Base-by-base conservation (phyloP, 2,888 invertebrate genomes). In the Homarus gammarus region DNA sequence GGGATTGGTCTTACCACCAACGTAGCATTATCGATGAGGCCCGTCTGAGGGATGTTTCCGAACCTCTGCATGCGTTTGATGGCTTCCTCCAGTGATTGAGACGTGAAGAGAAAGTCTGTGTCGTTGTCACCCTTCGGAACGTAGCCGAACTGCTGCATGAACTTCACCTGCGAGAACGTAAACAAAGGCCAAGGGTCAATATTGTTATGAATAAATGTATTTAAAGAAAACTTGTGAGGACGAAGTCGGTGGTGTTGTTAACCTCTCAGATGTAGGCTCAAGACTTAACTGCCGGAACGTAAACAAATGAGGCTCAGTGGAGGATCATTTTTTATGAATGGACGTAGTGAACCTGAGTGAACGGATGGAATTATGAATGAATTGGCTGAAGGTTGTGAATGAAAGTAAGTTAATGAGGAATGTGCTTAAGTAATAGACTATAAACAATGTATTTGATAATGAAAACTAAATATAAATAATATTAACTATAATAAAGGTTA, bases 81-180 rank as follows among this genome's bases (percentile, higher is more conserved):
- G 0, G 96, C 96, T 31, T 95, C 95, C 12, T 95, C 94, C 51
- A 96, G 94, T 2, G 96, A 95, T 84, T 95, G 95, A 92, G 95
- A 94, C 1, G 96, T 95, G 93, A 96, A 96, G 10, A 96, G 94
- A 38, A 95, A 95, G 92, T 95, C 96, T 10, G 97, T 96, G 94
- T 97, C 97, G 91, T 95, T 94, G 94, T 96, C 95, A 92, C 96
- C 96, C 94, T 96, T 95, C 90, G 96, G 96, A 93, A 99, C 95
- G 94, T 99, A 99, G 92, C 98, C 98, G 94, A 97, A 99, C 93
- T 95, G 95, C 95, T 96, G 96, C 93, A 99, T 95, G 95, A 97
- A 91, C 33, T 90, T 86, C 5, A 90, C 56, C 91, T 91, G 91
- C 3, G 6, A 22, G 33, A 27, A 36, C 22, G 27, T 33, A 22